Base-by-base conservation (phyloP, 2,888 invertebrate genomes). In the Emmelina monodactyla region DNA sequence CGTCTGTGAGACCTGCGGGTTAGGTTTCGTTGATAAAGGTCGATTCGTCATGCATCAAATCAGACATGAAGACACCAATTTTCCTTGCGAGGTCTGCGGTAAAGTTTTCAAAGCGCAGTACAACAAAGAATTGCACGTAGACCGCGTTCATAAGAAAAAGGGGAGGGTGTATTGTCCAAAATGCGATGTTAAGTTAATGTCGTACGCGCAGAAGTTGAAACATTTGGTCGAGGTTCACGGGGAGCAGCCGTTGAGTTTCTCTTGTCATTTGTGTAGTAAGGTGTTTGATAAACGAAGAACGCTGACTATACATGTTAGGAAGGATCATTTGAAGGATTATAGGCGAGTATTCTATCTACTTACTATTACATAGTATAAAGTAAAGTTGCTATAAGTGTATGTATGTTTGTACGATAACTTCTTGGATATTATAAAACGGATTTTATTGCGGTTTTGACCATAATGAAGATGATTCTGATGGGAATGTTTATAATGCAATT, bases 211-310 rank as follows among this genome's bases (percentile, higher is more conserved):
- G 45, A 75, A 76, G 40, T 38, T 75, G 47, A 75, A 76, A 38
- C 78, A 79, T 41, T 34, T 76, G 7, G 68, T 70, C 0, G 73
- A 73, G 34, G 75, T 65, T 2, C 78, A 79, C 37, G 78, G 78
- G 0, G 73, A 75, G 14, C 55, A 57, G 19, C 76, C 76, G 0
- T 36, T 71, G 12, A 52, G 55, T 2, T 69, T 76, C 31, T 60
- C 70, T 0, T 79, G 78, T 36, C 52, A 52, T 1, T 43, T 62
- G 48, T 79, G 78, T 22, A 68, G 71, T 0, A 58, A 58, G 32
- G 58, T 78, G 4, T 68, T 54, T 32, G 69, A 70, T 9, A 67
- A 72, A 0, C 43, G 76, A 1, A 49, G 78, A 0, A 64, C 55
- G 19, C 47, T 75, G 3, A 76, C 76, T 0, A 68, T 75, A 40